phyloP scores from a whole-genome alignment of 2,888 invertebrate genomes.

The Brachycybe producta region DNA sequence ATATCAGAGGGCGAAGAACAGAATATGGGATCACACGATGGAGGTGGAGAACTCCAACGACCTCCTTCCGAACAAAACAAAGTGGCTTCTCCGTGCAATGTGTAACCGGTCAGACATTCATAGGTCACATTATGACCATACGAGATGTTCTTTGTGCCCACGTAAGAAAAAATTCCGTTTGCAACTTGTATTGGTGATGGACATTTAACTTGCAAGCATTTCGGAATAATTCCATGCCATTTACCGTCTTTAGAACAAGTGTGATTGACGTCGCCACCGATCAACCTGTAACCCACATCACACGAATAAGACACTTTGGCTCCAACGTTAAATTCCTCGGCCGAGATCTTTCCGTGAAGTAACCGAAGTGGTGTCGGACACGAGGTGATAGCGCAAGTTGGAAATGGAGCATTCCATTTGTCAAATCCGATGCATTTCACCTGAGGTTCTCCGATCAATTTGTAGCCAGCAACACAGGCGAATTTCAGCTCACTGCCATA shows the following conservation, averaged over 20 bases:
- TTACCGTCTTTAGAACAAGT: neutral
- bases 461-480: slow-evolving; percentile 21
- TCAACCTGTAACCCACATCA: slow-evolving; percentile 24
- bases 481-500: slow-evolving; percentile 14
- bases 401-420: slow-evolving; percentile 21
- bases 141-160: neutral
- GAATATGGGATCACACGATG: neutral
- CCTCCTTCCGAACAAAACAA: neutral
- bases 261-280: slow-evolving; percentile 23
- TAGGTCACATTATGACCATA: neutral
- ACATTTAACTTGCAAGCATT: slow-evolving; percentile 2
- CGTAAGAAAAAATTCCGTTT: neutral
- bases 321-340: slow-evolving; percentile 14
- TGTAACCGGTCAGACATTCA: neutral
- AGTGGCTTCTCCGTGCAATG: neutral
- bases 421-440: slow-evolving; percentile 22
- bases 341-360: slow-evolving; percentile 6
- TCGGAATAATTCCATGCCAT: neutral
- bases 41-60: neutral
- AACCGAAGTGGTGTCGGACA: too few relatives aligned
- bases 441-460: slow-evolving; percentile 21
- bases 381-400: neutral
- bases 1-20: slow-evolving; percentile 26
- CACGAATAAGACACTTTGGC: slow-evolving; percentile 23
- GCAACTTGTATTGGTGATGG: neutral